Percentiles rank a stretch among this genome's conserved stretches.
Evolutionary conservation across 1,140 invertebrate species (phyloP).

Genomic region (Trachymyrmex septentrionalis): DNA sequence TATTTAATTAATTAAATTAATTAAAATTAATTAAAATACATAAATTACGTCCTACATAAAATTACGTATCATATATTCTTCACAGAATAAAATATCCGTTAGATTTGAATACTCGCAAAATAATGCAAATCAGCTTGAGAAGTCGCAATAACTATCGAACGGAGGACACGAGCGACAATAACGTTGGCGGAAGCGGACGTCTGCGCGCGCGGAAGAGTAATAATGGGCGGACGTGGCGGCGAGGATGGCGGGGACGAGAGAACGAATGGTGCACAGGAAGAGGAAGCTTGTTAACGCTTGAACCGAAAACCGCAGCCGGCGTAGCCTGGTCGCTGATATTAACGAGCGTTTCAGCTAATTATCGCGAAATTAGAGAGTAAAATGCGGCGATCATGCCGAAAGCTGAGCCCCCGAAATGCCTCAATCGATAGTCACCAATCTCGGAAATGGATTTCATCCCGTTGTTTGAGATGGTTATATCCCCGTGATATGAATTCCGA

Average conservation of each 20-base stretch:
- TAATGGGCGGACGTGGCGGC: constrained; percentile 14
- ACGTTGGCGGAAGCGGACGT: constrained; percentile 38
- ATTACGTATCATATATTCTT: background rate
- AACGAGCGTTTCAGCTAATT: constrained; percentile 63
- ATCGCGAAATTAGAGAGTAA: constrained; percentile 54
- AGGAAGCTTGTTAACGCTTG: constrained; percentile 56
- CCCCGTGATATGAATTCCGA: constrained; percentile 40
- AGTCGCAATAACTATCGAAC: background rate
- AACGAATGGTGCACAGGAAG: constrained; percentile 29
- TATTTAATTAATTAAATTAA: constrained; percentile 32
- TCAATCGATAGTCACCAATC: constrained; percentile 65
- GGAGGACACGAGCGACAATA: background rate
- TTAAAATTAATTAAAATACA: background rate
- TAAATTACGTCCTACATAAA: background rate
- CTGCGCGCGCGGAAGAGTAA: constrained; percentile 35
- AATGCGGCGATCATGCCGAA: background rate
- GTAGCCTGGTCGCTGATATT: constrained; percentile 47
- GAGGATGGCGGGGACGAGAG: background rate
- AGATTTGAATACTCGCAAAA: background rate
- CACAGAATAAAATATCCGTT: background rate
- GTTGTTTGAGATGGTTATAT: constrained; percentile 52
- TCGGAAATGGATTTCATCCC: constrained; percentile 64
- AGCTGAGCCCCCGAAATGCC: background rate
- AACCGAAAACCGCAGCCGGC: constrained; percentile 39
- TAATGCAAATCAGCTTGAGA: background rate